These are phyloP conservation scores for Monochamus saltuarius DNA, from an alignment of 1,140 invertebrate species.

Conservation along the genomic window DNA sequence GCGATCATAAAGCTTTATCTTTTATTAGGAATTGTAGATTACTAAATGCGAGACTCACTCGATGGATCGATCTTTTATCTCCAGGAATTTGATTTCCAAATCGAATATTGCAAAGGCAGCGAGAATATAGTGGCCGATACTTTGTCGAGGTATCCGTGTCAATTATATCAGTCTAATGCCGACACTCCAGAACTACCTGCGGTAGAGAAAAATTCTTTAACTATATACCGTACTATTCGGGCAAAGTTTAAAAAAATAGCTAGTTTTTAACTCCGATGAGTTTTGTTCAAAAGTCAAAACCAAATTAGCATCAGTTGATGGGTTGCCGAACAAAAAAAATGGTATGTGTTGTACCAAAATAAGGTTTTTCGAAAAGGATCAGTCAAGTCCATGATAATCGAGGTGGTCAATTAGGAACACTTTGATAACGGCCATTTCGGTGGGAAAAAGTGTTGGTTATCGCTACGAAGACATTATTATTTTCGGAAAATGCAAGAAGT, in stretches of 20 bases:
- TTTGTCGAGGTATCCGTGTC: constrained; percentile 13
- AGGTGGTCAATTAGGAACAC: constrained; percentile 1
- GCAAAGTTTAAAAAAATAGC: neutral
- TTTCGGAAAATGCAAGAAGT: neutral
- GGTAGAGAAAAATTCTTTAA: neutral
- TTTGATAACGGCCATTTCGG: constrained; percentile 8
- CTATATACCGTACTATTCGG: neutral
- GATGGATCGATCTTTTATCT: neutral
- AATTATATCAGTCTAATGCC: no score
- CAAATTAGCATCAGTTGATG: neutral
- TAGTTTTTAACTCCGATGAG: neutral
- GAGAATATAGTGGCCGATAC: constrained; percentile 13
- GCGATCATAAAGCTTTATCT: constrained; percentile 10
- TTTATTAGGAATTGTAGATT: constrained; percentile 2
- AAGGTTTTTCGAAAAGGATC: constrained; percentile 2
- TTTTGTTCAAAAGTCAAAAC: neutral
- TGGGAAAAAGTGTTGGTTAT: neutral
- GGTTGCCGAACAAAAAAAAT: neutral
- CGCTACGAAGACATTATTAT: neutral
- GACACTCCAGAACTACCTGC: neutral
- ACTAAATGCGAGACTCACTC: neutral
- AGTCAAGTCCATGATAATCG: neutral
- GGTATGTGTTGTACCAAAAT: neutral
- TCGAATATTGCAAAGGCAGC: neutral
- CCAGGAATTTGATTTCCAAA: neutral